Evolutionary conservation across 2,888 invertebrate genomes (phyloP), one percentile per base, ranked within the genome.

Genomic region (Tenthredo livida): DNA sequence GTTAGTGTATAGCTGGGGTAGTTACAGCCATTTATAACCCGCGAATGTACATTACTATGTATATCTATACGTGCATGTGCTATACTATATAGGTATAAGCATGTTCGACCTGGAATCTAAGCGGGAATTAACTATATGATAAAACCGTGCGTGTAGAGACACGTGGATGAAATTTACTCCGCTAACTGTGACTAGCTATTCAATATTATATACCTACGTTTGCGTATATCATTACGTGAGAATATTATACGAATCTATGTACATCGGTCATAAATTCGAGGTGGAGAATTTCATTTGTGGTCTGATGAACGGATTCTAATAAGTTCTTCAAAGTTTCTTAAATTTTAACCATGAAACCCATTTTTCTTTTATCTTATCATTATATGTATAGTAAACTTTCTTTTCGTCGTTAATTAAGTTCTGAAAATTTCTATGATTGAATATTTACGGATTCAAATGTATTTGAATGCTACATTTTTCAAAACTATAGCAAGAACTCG

Each of bases 91-190:
- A 33, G 6, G 2, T 50, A 15, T 54, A 17, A 54, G 25, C 50
- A 7, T 17, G 77, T 33, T 50, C 33, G 50, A 77, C 77, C 77
- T n/a, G 77, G 47, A 77, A 77, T 50, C 17, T 50, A 50, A 33
- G 25, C 50, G n/a, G 17, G 25, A 50, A 77, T 50, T 3, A 6
- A 33, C 7, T 77, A 29, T 54, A 77, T 17, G 6, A 77, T n/a
- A 77, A 77, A 33, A 77, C 77, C 17, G 54, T 89, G 88, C 90
- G 90, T 90, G 89, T 88, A 84, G 82, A 85, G 86, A 88, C 90
- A 90, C 90, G 90, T 90, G 90, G 89, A 88, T 89, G 89, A 90
- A 89, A 90, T 90, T 90, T 90, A 86, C 89, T 33, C 77, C 9
- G 43, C 40, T 73, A 33, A 15, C 33, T 67, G 86, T 88, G 89